Evolutionary conservation across 2,797 vertebrate genomes (phyloP), one percentile per base, ranked within the genome.

Genomic region (Selene dorsalis): DNA sequence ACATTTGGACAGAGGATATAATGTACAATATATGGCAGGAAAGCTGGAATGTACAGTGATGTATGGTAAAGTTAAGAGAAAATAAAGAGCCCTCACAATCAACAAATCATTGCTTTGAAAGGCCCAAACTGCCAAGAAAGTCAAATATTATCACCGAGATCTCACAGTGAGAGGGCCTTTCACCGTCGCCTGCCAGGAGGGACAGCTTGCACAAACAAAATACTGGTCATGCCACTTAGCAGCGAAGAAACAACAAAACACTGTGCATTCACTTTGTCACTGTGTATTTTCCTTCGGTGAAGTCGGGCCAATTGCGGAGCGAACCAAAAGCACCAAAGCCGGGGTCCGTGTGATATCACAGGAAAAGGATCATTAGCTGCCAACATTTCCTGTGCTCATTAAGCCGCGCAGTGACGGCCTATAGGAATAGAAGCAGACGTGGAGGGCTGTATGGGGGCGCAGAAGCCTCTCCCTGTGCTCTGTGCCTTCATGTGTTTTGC

Each of bases 281-380:
- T 9, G 16, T 8, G 32, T 74, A 41, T 88, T 91, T 92, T 79
- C 30, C n/a, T 83, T 79, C 7, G 50, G 45, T 83, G 83, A 89
- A 80, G 75, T 83, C 86, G 67, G 75, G 32, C 60, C 70, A 80
- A 83, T 84, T 84, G 77, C 61, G 16, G 55, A 60, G 73, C 58
- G 43, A 73, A 68, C 45, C 56, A 0, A 72, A 69, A 63, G 41
- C 74, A 39, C 28, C 32, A 35, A 35, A 35, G 11, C 22, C 73
- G 26, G 58, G 58, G n/a, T 80, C 74, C 69, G 75, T 3, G 65
- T 86, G 80, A 85, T 74, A 83, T 76, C 73, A 30, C 88, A 85
- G 91, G 88, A 91, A 90, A 83, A 60, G 69, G 75, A 9, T 82
- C 66, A 71, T 92, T 91, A 87, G 73, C 58, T 17, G 58, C 78